Conservation (phyloP, 2,888 invertebrate species). For the Machimus rusticus region DNA sequence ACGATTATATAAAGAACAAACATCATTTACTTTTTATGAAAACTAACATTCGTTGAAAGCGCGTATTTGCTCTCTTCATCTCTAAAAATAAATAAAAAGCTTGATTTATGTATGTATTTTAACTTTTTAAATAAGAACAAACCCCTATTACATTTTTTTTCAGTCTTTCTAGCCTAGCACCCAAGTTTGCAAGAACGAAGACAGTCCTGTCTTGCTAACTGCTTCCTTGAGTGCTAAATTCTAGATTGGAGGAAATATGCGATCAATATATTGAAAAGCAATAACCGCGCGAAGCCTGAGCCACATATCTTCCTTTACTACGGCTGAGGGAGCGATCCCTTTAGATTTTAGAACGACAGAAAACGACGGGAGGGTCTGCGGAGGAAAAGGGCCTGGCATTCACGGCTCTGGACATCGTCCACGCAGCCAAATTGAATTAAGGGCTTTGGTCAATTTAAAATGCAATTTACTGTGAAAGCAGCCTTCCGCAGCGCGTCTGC, state of each 20-base stretch:
- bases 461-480: constrained; percentile 14
- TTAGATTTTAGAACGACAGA: neutral
- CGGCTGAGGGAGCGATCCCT: neutral
- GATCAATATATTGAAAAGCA: neutral
- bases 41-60: too few relatives aligned
- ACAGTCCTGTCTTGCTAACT: neutral
- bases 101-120: too few relatives aligned
- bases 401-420: neutral
- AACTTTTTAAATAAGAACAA: too few relatives aligned
- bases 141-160: too few relatives aligned
- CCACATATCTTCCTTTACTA: neutral
- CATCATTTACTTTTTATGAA: too few relatives aligned
- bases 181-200: too few relatives aligned
- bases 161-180: too few relatives aligned
- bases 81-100: too few relatives aligned
- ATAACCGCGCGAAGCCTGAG: neutral
- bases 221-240: neutral
- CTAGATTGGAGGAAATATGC: too few relatives aligned
- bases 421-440: constrained; percentile 3
- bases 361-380: neutral
- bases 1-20: too few relatives aligned
- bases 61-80: too few relatives aligned
- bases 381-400: neutral
- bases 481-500: neutral
- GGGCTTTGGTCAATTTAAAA: constrained; percentile 25